Conservation (phyloP, 2,113 vertebrate species). For the Leucoraja erinaceus region DNA sequence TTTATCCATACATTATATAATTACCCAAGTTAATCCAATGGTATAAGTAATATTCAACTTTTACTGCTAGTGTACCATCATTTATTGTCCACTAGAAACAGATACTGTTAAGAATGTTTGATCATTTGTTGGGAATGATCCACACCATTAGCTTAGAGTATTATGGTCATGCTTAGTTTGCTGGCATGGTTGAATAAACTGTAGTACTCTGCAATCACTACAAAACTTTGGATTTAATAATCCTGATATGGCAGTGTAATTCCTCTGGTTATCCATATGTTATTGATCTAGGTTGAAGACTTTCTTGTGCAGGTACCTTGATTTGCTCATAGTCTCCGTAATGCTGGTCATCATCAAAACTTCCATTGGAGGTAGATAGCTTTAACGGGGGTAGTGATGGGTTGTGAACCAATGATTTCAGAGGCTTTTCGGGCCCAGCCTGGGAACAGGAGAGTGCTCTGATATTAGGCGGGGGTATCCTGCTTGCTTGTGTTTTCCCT, state of each 20-base stretch:
- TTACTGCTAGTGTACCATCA: background rate
- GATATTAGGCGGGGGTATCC: slow-evolving; percentile 63
- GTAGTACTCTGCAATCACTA: background rate
- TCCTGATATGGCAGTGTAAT: background rate
- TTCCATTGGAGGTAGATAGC: slow-evolving; percentile 85
- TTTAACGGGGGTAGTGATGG: slow-evolving; percentile 73
- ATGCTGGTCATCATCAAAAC: slow-evolving; percentile 68
- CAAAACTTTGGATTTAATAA: background rate
- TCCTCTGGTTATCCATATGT: background rate
- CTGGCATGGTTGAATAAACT: background rate
- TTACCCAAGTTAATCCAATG: background rate
- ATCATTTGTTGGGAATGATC: background rate
- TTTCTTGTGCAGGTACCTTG: slow-evolving; percentile 58
- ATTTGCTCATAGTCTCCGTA: slow-evolving; percentile 70
- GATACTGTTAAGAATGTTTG: background rate
- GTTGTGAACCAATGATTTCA: slow-evolving; percentile 66
- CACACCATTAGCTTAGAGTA: background rate
- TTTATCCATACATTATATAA: background rate
- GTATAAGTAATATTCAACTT: background rate
- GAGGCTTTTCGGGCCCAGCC: slow-evolving; percentile 65
- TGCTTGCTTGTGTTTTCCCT: slow-evolving; percentile 66
- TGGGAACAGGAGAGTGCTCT: slow-evolving; percentile 77
- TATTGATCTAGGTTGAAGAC: background rate
- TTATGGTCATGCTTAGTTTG: background rate
- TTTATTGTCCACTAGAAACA: background rate